Evolutionary conservation across 2,797 vertebrate species (phyloP).

Genomic region (Pyrocephalus nanus): DNA sequence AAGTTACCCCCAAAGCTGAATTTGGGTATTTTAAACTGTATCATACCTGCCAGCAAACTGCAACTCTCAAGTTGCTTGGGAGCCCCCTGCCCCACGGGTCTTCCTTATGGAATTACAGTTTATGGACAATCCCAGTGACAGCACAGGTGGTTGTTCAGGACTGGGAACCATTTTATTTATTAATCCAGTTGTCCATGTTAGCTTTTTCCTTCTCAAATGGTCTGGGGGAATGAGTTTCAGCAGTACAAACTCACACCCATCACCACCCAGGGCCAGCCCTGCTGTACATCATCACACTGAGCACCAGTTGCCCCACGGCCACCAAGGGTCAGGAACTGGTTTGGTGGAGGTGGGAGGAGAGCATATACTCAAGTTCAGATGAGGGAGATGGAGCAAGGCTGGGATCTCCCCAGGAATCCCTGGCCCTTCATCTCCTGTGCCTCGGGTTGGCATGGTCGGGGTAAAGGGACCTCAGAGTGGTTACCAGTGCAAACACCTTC

Average conservation of each 20-base stretch:
- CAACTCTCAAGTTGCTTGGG: rapidly evolving
- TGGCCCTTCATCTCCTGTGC: neutral
- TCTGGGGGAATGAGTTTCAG: neutral
- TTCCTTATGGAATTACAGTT: rapidly evolving
- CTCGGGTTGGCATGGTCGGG: neutral
- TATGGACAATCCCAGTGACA: rapidly evolving
- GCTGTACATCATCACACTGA: neutral
- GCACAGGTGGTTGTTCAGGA: rapidly evolving
- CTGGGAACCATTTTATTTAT: neutral
- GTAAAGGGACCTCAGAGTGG: neutral
- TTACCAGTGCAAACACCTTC: neutral
- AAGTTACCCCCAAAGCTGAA: neutral
- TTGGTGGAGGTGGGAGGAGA: neutral
- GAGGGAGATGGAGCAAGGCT: neutral
- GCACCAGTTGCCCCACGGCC: neutral
- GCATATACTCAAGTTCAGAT: rapidly evolving
- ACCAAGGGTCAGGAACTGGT: neutral
- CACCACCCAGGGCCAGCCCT: neutral
- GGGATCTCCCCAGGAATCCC: neutral
- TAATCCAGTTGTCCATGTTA: rapidly evolving
- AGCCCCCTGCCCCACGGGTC: rapidly evolving
- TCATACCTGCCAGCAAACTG: neutral
- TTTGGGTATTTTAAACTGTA: rapidly evolving
- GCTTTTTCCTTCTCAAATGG: rapidly evolving
- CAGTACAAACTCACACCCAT: rapidly evolving